A percentile compares a stretch with the other conserved stretches of the same genome.
These are phyloP conservation scores for Drosophila aff. DNA, from an alignment of 1,140 invertebrate species.

Conservation along the genomic window DNA sequence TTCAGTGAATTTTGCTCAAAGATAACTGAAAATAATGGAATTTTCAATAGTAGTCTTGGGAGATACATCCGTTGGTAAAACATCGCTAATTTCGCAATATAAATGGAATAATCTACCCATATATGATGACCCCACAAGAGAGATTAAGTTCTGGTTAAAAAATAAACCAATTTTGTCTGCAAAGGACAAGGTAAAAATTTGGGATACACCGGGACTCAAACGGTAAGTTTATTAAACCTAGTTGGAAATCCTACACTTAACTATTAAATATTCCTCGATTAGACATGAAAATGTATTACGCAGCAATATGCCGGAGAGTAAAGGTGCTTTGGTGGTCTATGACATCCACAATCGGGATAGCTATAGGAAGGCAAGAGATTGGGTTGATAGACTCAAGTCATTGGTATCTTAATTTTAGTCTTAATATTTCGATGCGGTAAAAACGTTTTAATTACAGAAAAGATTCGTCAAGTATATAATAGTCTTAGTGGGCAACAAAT, in stretches of 20 bases:
- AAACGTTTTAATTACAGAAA: not conserved
- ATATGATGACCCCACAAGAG: not conserved
- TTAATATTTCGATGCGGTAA: no score
- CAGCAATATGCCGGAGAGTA: not conserved
- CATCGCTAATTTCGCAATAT: constrained; percentile 3
- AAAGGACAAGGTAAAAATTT: constrained; percentile 1
- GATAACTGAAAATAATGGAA: not conserved
- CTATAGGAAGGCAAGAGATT: not conserved
- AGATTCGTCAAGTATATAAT: not conserved
- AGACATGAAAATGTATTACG: not conserved
- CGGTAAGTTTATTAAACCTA: not conserved
- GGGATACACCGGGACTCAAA: not conserved
- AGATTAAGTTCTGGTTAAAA: not conserved
- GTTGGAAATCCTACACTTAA: not conserved
- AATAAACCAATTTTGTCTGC: not conserved
- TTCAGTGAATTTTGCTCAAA: not conserved
- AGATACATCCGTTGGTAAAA: not conserved
- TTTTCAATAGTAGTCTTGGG: not conserved
- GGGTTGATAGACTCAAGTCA: not conserved
- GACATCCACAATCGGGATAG: constrained; percentile 1
- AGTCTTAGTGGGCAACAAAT: not conserved
- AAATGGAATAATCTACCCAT: constrained; percentile 7
- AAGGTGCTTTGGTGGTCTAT: not conserved
- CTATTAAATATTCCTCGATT: not conserved
- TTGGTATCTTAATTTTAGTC: not conserved